Evolutionary conservation across 2,888 invertebrate genomes (phyloP).

Genomic region (Caenorhabditis japonica): DNA sequence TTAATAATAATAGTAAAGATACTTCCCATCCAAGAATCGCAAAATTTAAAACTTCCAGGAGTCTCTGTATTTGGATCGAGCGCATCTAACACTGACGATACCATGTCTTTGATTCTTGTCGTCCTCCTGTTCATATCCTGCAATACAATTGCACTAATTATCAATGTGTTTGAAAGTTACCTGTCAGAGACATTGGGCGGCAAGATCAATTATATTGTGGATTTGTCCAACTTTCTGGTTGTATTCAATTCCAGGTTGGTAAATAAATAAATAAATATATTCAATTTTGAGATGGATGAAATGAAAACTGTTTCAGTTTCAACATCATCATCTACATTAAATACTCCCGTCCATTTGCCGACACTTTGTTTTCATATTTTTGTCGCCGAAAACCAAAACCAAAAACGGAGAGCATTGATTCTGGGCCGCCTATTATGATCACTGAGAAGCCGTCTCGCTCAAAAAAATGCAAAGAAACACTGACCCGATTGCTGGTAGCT

Average conservation of each 20-base stretch:
- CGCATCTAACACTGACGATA: slow-evolving; percentile 53
- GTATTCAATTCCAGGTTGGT: slow-evolving; percentile 76
- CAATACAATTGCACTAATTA: slow-evolving; percentile 74
- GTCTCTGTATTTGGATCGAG: slow-evolving; percentile 59
- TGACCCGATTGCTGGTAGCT: slow-evolving; percentile 58
- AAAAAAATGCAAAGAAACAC: slow-evolving; percentile 59
- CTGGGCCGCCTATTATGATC: slow-evolving; percentile 56
- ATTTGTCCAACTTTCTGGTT: slow-evolving; percentile 76
- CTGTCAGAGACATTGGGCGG: slow-evolving; percentile 62
- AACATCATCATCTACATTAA: slow-evolving; percentile 76
- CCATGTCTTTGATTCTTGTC: slow-evolving; percentile 72
- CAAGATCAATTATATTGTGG: slow-evolving; percentile 76
- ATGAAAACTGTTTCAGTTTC: slow-evolving; percentile 58
- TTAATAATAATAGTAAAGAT: no score
- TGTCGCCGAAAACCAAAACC: slow-evolving; percentile 57
- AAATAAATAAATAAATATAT: no score
- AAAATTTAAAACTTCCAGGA: slow-evolving; percentile 34
- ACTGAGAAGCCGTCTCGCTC: slow-evolving; percentile 52
- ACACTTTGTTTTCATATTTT: slow-evolving; percentile 67
- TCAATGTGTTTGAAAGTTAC: slow-evolving; percentile 74
- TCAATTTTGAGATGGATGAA: neutral
- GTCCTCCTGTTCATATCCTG: slow-evolving; percentile 76
- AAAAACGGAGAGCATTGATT: slow-evolving; percentile 43
- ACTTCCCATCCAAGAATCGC: no score
- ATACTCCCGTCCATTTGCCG: slow-evolving; percentile 72